A percentile compares a stretch with the other conserved stretches of the same genome.
These are phyloP conservation scores for Trachymyrmex septentrionalis DNA, from an alignment of 1,140 invertebrate genomes.

Conservation along the genomic window DNA sequence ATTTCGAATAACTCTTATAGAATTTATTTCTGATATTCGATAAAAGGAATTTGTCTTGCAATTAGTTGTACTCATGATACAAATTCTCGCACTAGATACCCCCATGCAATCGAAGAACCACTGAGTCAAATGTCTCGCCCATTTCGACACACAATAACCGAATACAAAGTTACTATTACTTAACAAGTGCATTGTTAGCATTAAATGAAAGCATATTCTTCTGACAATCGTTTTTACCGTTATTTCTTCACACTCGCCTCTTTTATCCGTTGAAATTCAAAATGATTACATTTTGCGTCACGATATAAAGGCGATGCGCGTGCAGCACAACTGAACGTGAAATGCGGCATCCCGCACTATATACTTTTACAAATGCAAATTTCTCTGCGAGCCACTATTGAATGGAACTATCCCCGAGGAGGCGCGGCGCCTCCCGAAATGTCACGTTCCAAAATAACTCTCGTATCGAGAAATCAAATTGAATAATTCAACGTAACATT, in stretches of 20 bases:
- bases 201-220: constrained; percentile 2
- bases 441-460: constrained; percentile 58
- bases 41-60: background rate
- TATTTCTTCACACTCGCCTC: background rate
- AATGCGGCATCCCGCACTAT: background rate
- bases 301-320: background rate
- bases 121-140: background rate
- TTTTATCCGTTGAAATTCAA: background rate
- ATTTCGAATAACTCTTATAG: background rate
- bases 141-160: background rate
- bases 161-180: background rate
- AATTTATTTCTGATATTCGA: background rate
- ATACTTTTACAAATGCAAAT: constrained; percentile 35
- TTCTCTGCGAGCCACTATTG: background rate
- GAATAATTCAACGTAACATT: constrained; percentile 44
- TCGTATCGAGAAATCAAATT: constrained; percentile 47
- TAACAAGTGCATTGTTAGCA: background rate
- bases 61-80: background rate
- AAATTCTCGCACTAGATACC: background rate
- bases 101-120: background rate
- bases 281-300: background rate
- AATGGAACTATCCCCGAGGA: constrained; percentile 1
- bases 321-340: background rate
- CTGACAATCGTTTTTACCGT: background rate
- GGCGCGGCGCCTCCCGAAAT: constrained; percentile 34